Evolutionary conservation across 2,797 vertebrate genomes (phyloP), one percentile per base, ranked within the genome.

Genomic region (Chelidonichthys spinosus): DNA sequence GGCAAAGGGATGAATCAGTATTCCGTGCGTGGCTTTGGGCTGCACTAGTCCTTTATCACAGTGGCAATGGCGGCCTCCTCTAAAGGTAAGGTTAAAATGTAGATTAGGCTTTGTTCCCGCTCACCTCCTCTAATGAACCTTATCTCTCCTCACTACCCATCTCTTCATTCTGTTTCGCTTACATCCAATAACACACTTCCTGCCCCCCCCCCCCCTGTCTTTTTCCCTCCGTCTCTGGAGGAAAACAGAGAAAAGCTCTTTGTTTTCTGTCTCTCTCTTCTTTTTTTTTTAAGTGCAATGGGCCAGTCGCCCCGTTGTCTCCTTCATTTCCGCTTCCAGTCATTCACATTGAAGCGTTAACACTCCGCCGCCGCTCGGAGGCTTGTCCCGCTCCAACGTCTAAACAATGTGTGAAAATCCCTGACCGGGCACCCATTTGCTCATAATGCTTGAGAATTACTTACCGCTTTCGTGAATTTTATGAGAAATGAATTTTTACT

Each of bases 11-110:
- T 86, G 87, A 84, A 94, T 94, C 90, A 90, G 91, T 92, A 94
- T 92, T 89, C 93, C 37, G 49, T 6, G 70, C 76, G 44, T 85
- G 66, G 74, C 81, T 85, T 33, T 37, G 83, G 79, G 85, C 77
- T 71, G 79, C 76, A 73, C 85, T 63, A 74, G 81, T 88, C 86
- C 86, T 91, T 92, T 92, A 92, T 92, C 92, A 84, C 83, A 75
- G 79, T 82, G 58, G 78, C 81, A 59, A 83, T 77, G 78, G 82
- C 52, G 52, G 82, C 85, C 90, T 89, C 87, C 83, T 85, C 86
- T 85, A 91, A 91, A 92, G 89, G 88, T 90, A 91, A 93, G 93
- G 92, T 94, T 94, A 92, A 93, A 94, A 92, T 85, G 84, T 88
- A 94, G 93, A 93, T 94, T 92, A 91, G 37, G 76, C 87, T 91